Base-by-base conservation (phyloP, 2,888 invertebrate species). In the Camponotus fellah region DNA sequence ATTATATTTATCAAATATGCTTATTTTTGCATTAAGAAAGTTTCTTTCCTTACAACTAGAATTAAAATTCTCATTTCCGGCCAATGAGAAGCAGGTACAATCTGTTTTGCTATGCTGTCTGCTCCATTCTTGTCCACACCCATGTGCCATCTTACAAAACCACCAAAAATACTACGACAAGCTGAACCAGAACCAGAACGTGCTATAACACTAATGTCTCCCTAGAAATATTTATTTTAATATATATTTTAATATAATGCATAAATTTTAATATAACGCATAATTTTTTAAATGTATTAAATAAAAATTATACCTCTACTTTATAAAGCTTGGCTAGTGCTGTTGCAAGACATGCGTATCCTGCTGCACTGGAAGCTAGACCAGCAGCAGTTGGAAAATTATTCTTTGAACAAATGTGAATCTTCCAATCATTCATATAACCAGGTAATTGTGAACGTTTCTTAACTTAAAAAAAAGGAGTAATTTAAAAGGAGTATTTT, bases 341-440 rank as follows among this genome's bases (percentile, higher is more conserved):
- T 66, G 89, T 83, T 62, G 92, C 92, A 5, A 99, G 95, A 94
- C 99, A 99, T 3, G 99, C 99, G 95, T 99, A 99, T 4, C 99
- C 99, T 60, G 99, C 99, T 40, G 99, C 99, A 82, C 99, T 99
- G 0, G 99, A 99, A 0, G 99, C 99, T 69, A 99, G 95, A 0
- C 99, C 99, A 80, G 99, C 99, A 4, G 99, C 99, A 4, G 99
- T 99, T 14, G 99, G 99, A 93, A 99, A 99, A 95, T 99, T 99
- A 95, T 99, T 99, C 93, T 97, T 97, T 0, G 98, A 98, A 93
- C 97, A 97, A 91, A 98, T 97, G 90, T 97, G 97, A 56, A 98
- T 93, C 92, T 97, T 97, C 97, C 97, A 97, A 21, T 96, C 95
- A 12, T 96, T 93, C 84, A 96, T 95, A 84, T 95, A 95, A 82